Evolutionary conservation across 2,113 vertebrate genomes (phyloP).

Genomic region (Haemorhous mexicanus): DNA sequence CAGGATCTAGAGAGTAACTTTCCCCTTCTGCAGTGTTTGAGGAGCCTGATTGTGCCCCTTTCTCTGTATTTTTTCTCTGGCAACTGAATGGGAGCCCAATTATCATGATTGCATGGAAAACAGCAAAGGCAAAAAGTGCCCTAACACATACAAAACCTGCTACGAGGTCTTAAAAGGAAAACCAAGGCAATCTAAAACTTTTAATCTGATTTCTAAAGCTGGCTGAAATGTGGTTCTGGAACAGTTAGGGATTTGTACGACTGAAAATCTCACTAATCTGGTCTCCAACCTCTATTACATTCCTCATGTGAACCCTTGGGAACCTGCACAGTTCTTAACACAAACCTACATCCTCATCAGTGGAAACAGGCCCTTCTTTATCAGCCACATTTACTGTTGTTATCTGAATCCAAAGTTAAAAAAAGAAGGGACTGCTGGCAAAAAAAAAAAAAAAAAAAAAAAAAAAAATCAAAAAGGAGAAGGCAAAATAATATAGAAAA

Average conservation of each 20-base stretch:
- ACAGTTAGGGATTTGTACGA: not conserved
- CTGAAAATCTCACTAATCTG: not conserved
- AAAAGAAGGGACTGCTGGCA: not conserved
- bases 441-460: not conserved
- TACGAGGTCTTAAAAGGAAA: not conserved
- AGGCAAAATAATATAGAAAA: not conserved
- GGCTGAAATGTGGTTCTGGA: not conserved
- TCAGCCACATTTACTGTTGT: not conserved
- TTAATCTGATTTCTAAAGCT: not conserved
- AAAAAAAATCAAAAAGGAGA: not conserved
- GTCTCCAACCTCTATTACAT: not conserved
- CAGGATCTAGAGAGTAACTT: not conserved
- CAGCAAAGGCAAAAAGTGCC: not conserved
- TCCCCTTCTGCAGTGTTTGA: not conserved
- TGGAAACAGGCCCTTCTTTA: not conserved
- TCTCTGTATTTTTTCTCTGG: not conserved
- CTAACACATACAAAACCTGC: not conserved
- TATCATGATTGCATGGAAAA: not conserved
- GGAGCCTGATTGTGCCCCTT: not conserved
- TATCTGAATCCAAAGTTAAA: not conserved
- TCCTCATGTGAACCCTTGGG: not conserved
- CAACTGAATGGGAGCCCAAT: not conserved
- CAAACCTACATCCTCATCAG: not conserved
- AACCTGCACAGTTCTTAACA: not conserved
- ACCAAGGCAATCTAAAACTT: not conserved